These are phyloP conservation scores for Petrolisthes cinctipes DNA, from an alignment of 2,888 invertebrate genomes.

Conservation along the genomic window DNA sequence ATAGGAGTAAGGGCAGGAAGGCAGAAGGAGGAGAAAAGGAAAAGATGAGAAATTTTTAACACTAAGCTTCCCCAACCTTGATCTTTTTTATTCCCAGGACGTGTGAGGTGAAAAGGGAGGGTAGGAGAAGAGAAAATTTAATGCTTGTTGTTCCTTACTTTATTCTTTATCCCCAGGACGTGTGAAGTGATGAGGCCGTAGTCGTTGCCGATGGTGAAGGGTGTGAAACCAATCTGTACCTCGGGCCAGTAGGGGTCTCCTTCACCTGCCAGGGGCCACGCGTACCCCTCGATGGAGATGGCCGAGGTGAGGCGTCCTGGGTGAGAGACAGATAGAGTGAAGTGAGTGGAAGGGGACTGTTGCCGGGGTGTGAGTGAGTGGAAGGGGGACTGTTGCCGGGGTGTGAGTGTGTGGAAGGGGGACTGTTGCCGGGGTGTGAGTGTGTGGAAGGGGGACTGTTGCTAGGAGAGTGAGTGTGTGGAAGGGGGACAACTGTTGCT, in stretches of 20 bases:
- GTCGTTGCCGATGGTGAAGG: constrained; percentile 42
- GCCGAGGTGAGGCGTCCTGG: constrained; percentile 86
- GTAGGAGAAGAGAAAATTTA: neutral
- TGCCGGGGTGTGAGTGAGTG: neutral
- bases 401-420: neutral
- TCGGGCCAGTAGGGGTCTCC: constrained; percentile 77
- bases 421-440: neutral
- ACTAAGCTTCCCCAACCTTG: neutral
- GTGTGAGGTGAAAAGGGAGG: neutral
- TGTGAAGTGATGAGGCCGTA: constrained; percentile 20
- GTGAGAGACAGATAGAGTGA: neutral
- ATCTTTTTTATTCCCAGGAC: neutral
- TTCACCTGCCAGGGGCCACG: constrained; percentile 86
- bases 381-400: neutral
- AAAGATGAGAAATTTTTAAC: no score
- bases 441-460: neutral
- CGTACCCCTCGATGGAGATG: constrained; percentile 89
- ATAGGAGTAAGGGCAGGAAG: no score
- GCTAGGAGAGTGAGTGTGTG: neutral
- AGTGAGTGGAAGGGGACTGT: neutral
- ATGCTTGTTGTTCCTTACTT: neutral
- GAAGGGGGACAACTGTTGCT: neutral
- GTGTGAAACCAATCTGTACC: constrained; percentile 43
- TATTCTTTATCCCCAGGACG: constrained; percentile 4
- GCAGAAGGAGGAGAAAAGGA: no score